A percentile compares a stretch with the other conserved stretches of the same genome.
These are phyloP conservation scores for Rugalucina vietnamica DNA, from an alignment of 2,888 invertebrate species.

Conservation along the genomic window DNA sequence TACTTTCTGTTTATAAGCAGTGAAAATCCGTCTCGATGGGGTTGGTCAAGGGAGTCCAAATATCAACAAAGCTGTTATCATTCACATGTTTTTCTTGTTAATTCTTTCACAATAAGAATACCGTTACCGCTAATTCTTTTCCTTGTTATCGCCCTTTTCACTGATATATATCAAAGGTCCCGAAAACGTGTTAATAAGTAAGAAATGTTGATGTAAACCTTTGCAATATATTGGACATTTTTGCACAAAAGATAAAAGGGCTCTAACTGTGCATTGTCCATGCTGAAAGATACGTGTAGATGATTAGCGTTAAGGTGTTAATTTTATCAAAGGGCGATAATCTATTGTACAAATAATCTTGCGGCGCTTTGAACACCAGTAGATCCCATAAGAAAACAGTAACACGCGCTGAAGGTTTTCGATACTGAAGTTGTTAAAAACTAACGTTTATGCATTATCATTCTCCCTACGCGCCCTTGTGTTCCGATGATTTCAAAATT, in stretches of 20 bases:
- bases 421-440: too few relatives aligned
- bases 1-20: too few relatives aligned
- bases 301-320: neutral
- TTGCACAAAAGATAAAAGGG: neutral
- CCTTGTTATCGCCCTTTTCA: neutral
- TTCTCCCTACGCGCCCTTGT: too few relatives aligned
- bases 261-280: neutral
- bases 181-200: constrained; percentile 9
- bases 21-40: too few relatives aligned
- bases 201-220: neutral
- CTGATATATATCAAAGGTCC: constrained; percentile 2
- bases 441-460: too few relatives aligned
- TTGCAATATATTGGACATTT: neutral
- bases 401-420: too few relatives aligned
- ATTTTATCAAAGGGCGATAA: constrained; percentile 9
- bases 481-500: too few relatives aligned
- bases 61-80: neutral
- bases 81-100: neutral
- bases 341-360: neutral
- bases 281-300: neutral
- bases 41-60: too few relatives aligned
- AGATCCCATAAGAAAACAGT: neutral
- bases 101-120: neutral
- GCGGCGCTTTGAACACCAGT: constrained; percentile 3
- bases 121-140: neutral